Conservation (phyloP, 2,888 invertebrate species). For the Chrysolina haemoptera region DNA sequence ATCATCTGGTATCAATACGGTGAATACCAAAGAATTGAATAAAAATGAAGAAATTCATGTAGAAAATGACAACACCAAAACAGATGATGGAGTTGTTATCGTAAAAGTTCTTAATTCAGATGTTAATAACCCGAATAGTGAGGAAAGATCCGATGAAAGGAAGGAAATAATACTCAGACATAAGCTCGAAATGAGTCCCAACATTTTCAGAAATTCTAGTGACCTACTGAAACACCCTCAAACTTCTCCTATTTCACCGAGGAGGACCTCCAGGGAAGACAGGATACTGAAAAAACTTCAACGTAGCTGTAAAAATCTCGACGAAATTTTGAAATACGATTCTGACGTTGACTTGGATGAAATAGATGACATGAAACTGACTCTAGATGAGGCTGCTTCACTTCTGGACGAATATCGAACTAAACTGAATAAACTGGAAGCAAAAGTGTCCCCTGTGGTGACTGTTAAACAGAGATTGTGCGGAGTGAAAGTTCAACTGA, state of each 20-base stretch:
- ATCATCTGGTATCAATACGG: background rate
- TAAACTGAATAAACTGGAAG: slow-evolving; percentile 28
- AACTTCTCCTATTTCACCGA: background rate
- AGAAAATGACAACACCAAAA: background rate
- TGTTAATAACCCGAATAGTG: background rate
- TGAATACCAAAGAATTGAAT: background rate
- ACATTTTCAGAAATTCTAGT: background rate
- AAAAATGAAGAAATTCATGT: background rate
- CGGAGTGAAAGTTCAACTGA: slow-evolving; percentile 38
- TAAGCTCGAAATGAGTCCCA: background rate
- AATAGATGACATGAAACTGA: slow-evolving; percentile 46
- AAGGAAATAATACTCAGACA: background rate
- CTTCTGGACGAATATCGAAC: slow-evolving; percentile 30
- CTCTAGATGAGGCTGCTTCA: slow-evolving; percentile 36
- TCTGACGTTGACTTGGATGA: slow-evolving; percentile 40
- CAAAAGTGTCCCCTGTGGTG: background rate
- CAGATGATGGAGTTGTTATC: background rate
- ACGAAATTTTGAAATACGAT: slow-evolving; percentile 43
- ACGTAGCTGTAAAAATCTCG: slow-evolving; percentile 45
- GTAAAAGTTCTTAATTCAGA: background rate
- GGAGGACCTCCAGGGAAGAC: slow-evolving; percentile 29
- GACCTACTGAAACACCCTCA: background rate
- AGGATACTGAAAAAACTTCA: slow-evolving; percentile 47
- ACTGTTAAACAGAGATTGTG: slow-evolving; percentile 24
- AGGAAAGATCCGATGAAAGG: background rate